These are phyloP conservation scores for Belgica antarctica DNA, from an alignment of 2,888 invertebrate genomes.

Conservation along the genomic window DNA sequence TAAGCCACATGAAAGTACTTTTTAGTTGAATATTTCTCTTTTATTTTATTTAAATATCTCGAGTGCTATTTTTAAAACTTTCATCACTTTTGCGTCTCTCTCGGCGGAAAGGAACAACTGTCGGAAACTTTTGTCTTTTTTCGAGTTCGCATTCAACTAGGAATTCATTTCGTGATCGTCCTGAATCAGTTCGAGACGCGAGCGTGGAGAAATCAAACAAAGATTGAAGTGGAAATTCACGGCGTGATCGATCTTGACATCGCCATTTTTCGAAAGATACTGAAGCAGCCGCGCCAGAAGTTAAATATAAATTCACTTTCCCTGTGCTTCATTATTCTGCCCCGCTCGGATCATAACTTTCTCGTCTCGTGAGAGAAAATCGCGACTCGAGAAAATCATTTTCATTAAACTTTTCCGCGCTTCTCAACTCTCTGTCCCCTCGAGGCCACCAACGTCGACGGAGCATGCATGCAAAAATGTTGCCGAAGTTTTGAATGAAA, in stretches of 20 bases:
- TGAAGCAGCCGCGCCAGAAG: conserved; percentile 33
- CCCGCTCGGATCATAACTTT: conserved; percentile 23
- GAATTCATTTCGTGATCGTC: neutral
- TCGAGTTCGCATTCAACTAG: neutral
- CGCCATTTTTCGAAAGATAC: conserved; percentile 36
- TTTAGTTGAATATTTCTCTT: neutral
- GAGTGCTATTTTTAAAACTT: neutral
- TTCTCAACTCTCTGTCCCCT: too few relatives aligned
- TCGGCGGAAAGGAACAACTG: too few relatives aligned
- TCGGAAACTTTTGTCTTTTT: neutral
- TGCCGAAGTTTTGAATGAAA: too few relatives aligned
- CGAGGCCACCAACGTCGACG: too few relatives aligned
- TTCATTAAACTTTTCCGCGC: too few relatives aligned
- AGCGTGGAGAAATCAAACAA: conserved; percentile 5
- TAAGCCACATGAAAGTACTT: conserved; percentile 17
- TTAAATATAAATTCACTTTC: conserved; percentile 43
- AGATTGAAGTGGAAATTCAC: neutral
- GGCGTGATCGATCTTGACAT: conserved; percentile 31
- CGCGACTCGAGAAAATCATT: neutral
- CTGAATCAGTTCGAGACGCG: neutral
- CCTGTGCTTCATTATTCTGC: conserved; percentile 32
- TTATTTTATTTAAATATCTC: conserved; percentile 12
- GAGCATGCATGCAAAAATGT: too few relatives aligned
- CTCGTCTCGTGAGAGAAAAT: conserved; percentile 32
- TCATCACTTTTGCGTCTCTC: conserved; percentile 7